These are phyloP conservation scores for Amblyornis subalaris DNA, from an alignment of 2,113 vertebrate species.

Conservation along the genomic window DNA sequence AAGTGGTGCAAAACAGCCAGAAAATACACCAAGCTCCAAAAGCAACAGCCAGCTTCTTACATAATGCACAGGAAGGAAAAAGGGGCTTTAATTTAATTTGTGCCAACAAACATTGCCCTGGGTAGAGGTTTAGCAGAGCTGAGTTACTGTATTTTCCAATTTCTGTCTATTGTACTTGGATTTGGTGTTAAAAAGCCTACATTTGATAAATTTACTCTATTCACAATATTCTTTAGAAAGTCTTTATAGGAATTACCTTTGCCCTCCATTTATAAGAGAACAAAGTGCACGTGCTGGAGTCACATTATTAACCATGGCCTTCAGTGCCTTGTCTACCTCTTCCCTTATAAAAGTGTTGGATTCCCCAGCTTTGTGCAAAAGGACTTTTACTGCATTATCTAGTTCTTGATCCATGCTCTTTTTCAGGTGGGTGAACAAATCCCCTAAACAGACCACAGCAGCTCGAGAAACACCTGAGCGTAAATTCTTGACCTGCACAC, in stretches of 20 bases:
- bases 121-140: neutral
- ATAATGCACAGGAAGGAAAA: neutral
- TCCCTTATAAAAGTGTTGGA: constrained; percentile 91
- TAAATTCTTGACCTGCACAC: constrained; percentile 90
- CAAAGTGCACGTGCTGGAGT: constrained; percentile 82
- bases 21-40: neutral
- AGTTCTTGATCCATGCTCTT: constrained; percentile 94
- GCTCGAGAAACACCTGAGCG: constrained; percentile 92
- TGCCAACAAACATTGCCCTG: neutral
- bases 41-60: neutral
- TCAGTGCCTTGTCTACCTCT: constrained; percentile 88
- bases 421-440: constrained; percentile 85
- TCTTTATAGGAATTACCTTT: constrained; percentile 75
- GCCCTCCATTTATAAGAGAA: constrained; percentile 86
- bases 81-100: neutral
- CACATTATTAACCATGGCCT: constrained; percentile 89
- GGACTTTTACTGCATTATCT: constrained; percentile 83
- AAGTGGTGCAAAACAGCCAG: neutral
- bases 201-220: neutral
- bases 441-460: constrained; percentile 86
- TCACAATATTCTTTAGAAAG: constrained; percentile 13
- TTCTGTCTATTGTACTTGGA: neutral
- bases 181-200: neutral
- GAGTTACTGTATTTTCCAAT: neutral
- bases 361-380: constrained; percentile 91